Evolutionary conservation across 2,797 vertebrate genomes (phyloP).

Genomic region (Galago senegalensis): DNA sequence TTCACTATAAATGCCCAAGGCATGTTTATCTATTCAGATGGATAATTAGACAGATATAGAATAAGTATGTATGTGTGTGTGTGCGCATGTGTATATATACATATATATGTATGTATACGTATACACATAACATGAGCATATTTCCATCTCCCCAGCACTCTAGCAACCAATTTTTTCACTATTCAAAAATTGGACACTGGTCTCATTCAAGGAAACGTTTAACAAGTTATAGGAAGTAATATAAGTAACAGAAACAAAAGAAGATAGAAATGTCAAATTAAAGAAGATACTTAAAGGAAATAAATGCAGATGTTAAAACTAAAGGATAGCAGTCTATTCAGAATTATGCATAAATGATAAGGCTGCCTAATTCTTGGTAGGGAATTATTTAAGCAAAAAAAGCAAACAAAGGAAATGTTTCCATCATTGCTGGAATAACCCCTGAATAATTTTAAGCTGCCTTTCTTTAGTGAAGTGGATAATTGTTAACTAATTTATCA

Average conservation of each 20-base stretch:
- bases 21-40: background rate
- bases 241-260: background rate
- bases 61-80: too few species aligned
- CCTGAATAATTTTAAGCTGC: conserved; percentile 62
- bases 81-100: background rate
- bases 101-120: background rate
- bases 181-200: background rate
- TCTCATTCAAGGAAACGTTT: conserved; percentile 1
- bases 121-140: background rate
- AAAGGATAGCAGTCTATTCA: background rate
- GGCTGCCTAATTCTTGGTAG: background rate
- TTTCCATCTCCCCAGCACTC: background rate
- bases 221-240: background rate
- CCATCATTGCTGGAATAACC: background rate
- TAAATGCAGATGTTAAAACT: background rate
- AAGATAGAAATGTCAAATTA: background rate
- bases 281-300: conserved; percentile 20
- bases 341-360: conserved; percentile 42
- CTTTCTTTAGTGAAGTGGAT: conserved; percentile 61
- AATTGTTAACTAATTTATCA: conserved; percentile 71
- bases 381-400: conserved; percentile 53
- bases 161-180: background rate
- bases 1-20: background rate
- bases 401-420: conserved; percentile 62
- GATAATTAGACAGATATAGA: background rate